Conservation (phyloP, 2,888 invertebrate genomes). For the Chloroclystis v-ata region DNA sequence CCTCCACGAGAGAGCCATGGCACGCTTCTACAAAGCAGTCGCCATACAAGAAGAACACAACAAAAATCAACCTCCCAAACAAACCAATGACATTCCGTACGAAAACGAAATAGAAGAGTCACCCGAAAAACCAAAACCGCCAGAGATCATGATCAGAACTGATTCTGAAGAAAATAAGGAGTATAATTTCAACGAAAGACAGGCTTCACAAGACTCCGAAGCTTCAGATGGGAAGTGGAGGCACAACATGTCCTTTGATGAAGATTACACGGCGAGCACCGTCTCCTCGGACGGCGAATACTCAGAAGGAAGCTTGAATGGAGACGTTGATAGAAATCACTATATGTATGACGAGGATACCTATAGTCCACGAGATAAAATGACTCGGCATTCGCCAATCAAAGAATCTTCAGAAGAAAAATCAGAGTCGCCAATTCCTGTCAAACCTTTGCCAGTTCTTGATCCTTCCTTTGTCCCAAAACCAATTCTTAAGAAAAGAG, state of each 20-base stretch:
- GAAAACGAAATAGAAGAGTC: conserved; percentile 30
- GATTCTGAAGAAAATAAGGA: conserved; percentile 54
- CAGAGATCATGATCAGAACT: conserved; percentile 56
- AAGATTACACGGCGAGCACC: conserved; percentile 81
- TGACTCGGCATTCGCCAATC: conserved; percentile 42
- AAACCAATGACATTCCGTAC: conserved; percentile 58
- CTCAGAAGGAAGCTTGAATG: conserved; percentile 62
- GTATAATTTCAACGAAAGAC: conserved; percentile 43
- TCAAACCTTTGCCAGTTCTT: conserved; percentile 80
- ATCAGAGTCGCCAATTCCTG: conserved; percentile 76
- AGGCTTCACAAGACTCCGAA: conserved; percentile 51
- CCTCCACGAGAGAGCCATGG: conserved; percentile 89
- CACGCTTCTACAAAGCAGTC: conserved; percentile 87
- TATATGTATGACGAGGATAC: conserved; percentile 80
- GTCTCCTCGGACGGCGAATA: conserved; percentile 74
- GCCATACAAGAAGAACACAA: conserved; percentile 84
- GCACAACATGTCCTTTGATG: conserved; percentile 68
- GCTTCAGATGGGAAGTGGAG: conserved; percentile 66
- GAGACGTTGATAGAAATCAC: conserved; percentile 50
- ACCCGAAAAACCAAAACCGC: conserved; percentile 33
- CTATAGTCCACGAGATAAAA: conserved; percentile 82
- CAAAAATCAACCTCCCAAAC: conserved; percentile 39
- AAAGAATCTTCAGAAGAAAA: conserved; percentile 49
- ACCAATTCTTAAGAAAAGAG: conserved; percentile 85
- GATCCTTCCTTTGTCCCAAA: conserved; percentile 86